Conservation (phyloP, 2,113 vertebrate genomes). For the Brachyhypopomus gauderio region DNA sequence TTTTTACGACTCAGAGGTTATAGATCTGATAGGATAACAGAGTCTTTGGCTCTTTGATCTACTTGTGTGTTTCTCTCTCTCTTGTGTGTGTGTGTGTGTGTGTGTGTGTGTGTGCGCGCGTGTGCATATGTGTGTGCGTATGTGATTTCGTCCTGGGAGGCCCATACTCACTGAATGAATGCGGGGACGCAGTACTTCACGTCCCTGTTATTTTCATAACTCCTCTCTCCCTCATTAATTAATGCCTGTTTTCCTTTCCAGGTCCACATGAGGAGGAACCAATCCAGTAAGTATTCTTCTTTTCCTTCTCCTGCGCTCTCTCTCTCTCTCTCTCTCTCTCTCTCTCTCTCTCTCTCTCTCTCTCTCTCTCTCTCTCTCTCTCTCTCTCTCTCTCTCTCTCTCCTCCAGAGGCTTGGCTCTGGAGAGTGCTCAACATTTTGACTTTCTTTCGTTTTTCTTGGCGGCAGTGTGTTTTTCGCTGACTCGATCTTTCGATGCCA, state of each 20-base stretch:
- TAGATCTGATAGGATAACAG: no score
- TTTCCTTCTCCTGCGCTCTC: not conserved
- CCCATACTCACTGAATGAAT: slow-evolving; percentile 27
- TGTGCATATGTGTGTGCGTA: slow-evolving; percentile 3
- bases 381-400: slow-evolving; percentile 43
- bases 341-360: slow-evolving; percentile 37
- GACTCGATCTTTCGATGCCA: slow-evolving; percentile 67
- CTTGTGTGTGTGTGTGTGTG: slow-evolving; percentile 11
- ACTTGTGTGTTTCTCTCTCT: not conserved
- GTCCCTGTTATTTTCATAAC: slow-evolving; percentile 45
- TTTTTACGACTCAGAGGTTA: no score
- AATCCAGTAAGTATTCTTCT: slow-evolving; percentile 88
- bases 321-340: not conserved
- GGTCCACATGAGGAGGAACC: slow-evolving; percentile 91
- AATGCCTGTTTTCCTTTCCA: slow-evolving; percentile 75
- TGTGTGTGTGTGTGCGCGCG: not conserved
- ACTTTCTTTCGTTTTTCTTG: slow-evolving; percentile 62
- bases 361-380: not conserved
- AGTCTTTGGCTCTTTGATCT: no score
- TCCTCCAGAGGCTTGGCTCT: slow-evolving; percentile 50
- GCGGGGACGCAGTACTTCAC: slow-evolving; percentile 29
- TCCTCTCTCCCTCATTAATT: slow-evolving; percentile 56
- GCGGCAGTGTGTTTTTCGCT: slow-evolving; percentile 59
- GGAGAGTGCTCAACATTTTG: slow-evolving; percentile 47
- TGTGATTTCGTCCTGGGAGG: slow-evolving; percentile 31